These are phyloP conservation scores for Neopipo cinnamomea DNA, from an alignment of 2,113 vertebrate genomes.

Conservation along the genomic window DNA sequence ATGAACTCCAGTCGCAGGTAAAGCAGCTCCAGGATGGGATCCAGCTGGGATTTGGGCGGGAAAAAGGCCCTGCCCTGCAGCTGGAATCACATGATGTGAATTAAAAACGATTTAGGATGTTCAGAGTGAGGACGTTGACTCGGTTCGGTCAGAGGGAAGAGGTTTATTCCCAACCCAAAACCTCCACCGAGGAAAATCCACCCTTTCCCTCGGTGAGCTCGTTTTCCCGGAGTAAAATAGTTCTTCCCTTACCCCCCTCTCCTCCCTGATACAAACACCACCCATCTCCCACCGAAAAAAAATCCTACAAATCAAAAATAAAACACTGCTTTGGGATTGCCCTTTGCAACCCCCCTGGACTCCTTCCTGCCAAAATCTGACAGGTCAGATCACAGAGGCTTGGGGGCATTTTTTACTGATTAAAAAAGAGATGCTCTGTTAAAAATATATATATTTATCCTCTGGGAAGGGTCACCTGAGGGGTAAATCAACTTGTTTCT, in stretches of 20 bases:
- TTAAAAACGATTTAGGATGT: background rate
- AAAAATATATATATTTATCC: background rate
- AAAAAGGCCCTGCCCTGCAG: background rate
- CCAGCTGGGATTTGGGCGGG: background rate
- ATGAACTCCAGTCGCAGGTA: background rate
- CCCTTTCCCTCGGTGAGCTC: background rate
- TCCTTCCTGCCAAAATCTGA: background rate
- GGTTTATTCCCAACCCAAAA: background rate
- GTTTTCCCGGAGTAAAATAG: background rate
- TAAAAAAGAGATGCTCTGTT: no score
- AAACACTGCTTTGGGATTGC: background rate
- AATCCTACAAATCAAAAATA: background rate
- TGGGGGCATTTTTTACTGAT: background rate
- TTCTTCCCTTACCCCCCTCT: background rate
- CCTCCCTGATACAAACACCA: background rate
- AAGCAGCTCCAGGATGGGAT: background rate
- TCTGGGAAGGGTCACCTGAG: background rate
- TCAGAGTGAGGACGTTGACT: background rate
- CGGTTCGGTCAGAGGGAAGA: background rate
- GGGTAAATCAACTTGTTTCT: no score
- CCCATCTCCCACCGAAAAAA: no score
- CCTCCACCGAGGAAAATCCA: background rate
- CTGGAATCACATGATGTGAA: background rate
- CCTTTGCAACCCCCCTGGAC: background rate
- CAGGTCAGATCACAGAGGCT: rapidly evolving